A percentile compares a stretch with the other conserved stretches of the same genome.
These are phyloP conservation scores for Thalpophila matura DNA, from an alignment of 2,888 invertebrate species.

Conservation along the genomic window DNA sequence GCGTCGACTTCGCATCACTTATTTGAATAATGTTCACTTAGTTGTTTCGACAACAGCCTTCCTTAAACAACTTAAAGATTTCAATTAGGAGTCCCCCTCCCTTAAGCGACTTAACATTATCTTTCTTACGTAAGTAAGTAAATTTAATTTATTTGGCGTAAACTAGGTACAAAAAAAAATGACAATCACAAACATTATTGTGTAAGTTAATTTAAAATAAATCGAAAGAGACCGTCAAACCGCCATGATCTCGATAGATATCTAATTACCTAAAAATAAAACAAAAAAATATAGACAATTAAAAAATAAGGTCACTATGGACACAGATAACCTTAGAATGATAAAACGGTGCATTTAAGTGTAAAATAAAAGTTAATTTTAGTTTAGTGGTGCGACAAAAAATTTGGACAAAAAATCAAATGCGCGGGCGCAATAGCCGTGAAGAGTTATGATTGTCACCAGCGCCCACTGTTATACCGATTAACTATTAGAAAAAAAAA, in stretches of 20 bases:
- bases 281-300: conserved; percentile 67
- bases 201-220: conserved; percentile 44
- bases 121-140: conserved; percentile 8
- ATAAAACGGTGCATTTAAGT: conserved; percentile 74
- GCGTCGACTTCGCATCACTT: conserved; percentile 71
- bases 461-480: conserved; percentile 32
- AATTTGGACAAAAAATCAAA: conserved; percentile 48
- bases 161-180: conserved; percentile 20
- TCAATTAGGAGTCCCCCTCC: conserved; percentile 69
- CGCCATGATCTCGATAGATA: conserved; percentile 64
- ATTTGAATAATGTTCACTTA: conserved; percentile 82
- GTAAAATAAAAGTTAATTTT: conserved; percentile 74
- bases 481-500: conserved; percentile 14
- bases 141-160: background rate
- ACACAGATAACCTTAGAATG: conserved; percentile 68
- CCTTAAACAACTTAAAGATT: conserved; percentile 69
- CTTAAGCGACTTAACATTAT: conserved; percentile 60
- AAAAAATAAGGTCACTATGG: conserved; percentile 74
- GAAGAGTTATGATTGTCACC: conserved; percentile 51
- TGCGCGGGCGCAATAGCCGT: conserved; percentile 53
- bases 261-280: conserved; percentile 54
- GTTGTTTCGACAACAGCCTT: conserved; percentile 73
- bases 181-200: conserved; percentile 33
- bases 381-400: conserved; percentile 58
- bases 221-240: conserved; percentile 39